Evolutionary conservation across 2,113 vertebrate genomes (phyloP).

Genomic region (Halcyon malimbica): DNA sequence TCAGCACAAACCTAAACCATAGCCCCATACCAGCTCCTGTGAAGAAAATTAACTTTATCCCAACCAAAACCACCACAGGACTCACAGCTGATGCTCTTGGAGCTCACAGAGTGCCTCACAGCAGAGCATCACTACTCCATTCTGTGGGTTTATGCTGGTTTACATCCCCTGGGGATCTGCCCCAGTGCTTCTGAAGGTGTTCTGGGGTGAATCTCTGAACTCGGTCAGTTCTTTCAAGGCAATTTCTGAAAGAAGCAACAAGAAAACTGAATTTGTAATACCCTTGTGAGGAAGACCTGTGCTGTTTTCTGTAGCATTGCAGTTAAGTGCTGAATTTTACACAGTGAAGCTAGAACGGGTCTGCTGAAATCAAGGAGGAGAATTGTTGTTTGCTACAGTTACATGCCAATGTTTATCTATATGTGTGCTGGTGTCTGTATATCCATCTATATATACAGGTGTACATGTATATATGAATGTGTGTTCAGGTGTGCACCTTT

Average conservation of each 20-base stretch:
- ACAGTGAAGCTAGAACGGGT: background rate
- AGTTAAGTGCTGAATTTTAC: background rate
- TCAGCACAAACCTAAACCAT: background rate
- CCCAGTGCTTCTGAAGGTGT: background rate
- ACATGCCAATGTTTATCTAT: background rate
- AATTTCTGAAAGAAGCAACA: background rate
- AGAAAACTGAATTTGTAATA: background rate
- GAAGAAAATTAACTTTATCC: background rate
- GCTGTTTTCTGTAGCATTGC: background rate
- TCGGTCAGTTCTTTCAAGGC: background rate
- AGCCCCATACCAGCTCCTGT: background rate
- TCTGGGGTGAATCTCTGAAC: background rate
- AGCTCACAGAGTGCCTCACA: background rate
- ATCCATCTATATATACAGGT: background rate
- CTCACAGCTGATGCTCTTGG: fast-evolving
- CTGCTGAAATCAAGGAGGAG: slow-evolving; percentile 20
- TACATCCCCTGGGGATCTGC: background rate
- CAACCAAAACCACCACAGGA: background rate
- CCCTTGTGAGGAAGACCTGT: background rate
- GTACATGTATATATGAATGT: background rate
- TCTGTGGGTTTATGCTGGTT: background rate
- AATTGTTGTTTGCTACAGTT: background rate
- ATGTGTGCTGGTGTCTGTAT: too few relatives aligned
- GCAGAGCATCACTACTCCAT: fast-evolving
- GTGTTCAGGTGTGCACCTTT: background rate